These are phyloP conservation scores for Lypha dubia DNA, from an alignment of 2,888 invertebrate species.

Conservation along the genomic window DNA sequence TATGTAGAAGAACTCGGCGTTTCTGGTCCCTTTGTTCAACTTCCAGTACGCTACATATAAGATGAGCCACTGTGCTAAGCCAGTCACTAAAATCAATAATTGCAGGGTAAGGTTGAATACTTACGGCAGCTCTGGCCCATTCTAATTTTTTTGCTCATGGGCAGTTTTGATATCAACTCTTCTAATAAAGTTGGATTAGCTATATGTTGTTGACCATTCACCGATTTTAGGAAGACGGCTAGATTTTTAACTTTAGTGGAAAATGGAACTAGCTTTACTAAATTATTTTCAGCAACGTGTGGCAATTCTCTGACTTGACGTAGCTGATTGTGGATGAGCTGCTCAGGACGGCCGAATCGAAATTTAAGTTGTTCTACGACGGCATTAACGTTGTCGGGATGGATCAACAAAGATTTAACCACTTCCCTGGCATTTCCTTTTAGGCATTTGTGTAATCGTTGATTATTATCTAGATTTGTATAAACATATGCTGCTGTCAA, in stretches of 20 bases:
- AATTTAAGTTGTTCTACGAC: constrained; percentile 48
- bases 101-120: constrained; percentile 4
- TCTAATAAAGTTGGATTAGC: no score
- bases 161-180: no score
- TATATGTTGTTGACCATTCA: no score
- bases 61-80: background rate
- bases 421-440: constrained; percentile 40
- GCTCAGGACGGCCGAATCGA: constrained; percentile 42
- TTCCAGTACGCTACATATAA: no score
- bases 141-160: no score
- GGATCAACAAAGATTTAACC: constrained; percentile 43
- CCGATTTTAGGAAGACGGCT: no score
- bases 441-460: constrained; percentile 48
- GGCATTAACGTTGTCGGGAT: constrained; percentile 47
- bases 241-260: no score
- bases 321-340: constrained; percentile 63
- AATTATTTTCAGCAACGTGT: no score
- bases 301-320: no score
- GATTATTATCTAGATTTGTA: constrained; percentile 44
- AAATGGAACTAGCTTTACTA: no score
- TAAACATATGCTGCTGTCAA: constrained; percentile 19
- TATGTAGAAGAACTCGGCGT: no score
- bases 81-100: constrained; percentile 18
- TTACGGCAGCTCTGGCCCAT: constrained; percentile 14
- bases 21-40: no score